Base-by-base conservation (phyloP, 92 coral and sea anemone genomes). In the Muricea muricata region DNA sequence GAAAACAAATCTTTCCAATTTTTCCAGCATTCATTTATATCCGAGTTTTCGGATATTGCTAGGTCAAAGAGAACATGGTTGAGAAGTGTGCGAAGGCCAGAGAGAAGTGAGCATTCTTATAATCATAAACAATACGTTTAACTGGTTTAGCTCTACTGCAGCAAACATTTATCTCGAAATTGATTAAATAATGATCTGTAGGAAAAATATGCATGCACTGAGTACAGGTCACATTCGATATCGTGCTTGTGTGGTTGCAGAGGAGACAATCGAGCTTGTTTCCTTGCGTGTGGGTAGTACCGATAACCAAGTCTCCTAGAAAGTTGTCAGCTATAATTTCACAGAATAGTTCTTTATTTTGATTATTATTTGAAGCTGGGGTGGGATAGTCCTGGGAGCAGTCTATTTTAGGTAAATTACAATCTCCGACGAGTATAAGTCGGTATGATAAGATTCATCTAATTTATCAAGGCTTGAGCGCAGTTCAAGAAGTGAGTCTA, bases 391-490 rank as follows among this genome's bases (percentile, higher is more conserved):
- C 69, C 11, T 17, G 30, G 30, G 69, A 61, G 31, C 69, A 61
- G 30, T 61, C 31, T 1, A 61, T 17, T 61, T 32, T 17, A 61
- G 69, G 69, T 61, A 61, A 61, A 61, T 61, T 61, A 61, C 20
- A 61, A 61, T 61, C 69, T 17, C 69, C 26, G 30, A 20, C 69
- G 3, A 17, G 69, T 11, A 61, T 61, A 61, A 61, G 31, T 17
- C 69, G 69, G n/a, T n/a, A n/a, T n/a, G n/a, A 61, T 33, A 17
- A 24, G 69, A 61, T 61, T 61, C 25, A 24, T 61, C 69, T 20
- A 61, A 61, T 61, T 61, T 61, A 61, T 61, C 69, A 61, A 61
- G 69, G 69, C 69, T 61, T 61, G 69, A 61, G 11, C 26, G 69
- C 69, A 61, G 25, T 11, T 61, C 69, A 3, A 61, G 30, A 24